Conservation (phyloP, 2,888 invertebrate species). For the Drosophila percnosoma region DNA sequence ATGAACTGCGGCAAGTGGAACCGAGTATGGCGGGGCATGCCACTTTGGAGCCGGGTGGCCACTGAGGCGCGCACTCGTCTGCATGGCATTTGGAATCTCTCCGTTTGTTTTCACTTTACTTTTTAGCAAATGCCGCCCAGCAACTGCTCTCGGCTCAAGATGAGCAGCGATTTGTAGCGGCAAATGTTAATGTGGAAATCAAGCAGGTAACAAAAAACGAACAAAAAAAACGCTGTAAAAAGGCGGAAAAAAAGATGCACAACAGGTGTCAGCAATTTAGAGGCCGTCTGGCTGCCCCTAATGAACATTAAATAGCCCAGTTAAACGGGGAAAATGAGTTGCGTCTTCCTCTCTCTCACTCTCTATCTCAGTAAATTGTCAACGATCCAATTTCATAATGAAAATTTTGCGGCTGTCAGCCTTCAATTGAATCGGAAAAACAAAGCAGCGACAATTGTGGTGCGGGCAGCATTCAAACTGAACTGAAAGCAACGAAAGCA, state of each 20-base stretch:
- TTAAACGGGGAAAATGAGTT: slow-evolving; percentile 4
- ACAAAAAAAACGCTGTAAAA: slow-evolving; percentile 19
- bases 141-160: slow-evolving; percentile 40
- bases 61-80: slow-evolving; percentile 51
- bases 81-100: slow-evolving; percentile 55
- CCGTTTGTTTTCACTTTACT: slow-evolving; percentile 45
- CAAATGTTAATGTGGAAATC: slow-evolving; percentile 42
- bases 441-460: slow-evolving; percentile 53
- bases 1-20: slow-evolving; percentile 69
- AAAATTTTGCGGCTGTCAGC: slow-evolving; percentile 80
- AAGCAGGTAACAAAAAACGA: slow-evolving; percentile 47
- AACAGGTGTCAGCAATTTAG: slow-evolving; percentile 56
- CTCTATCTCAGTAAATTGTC: slow-evolving; percentile 76
- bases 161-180: slow-evolving; percentile 62
- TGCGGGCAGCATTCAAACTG: slow-evolving; percentile 25
- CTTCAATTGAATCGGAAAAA: slow-evolving; percentile 74
- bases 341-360: neutral
- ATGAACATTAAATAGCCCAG: slow-evolving; percentile 22
- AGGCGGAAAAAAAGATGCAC: slow-evolving; percentile 22
- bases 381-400: slow-evolving; percentile 85
- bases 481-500: slow-evolving; percentile 29
- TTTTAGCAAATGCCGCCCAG: slow-evolving; percentile 33
- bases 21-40: slow-evolving; percentile 16
- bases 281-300: slow-evolving; percentile 16
- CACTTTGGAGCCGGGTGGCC: slow-evolving; percentile 49